Conservation (phyloP, 2,113 vertebrate genomes). For the Amazona vittata region DNA sequence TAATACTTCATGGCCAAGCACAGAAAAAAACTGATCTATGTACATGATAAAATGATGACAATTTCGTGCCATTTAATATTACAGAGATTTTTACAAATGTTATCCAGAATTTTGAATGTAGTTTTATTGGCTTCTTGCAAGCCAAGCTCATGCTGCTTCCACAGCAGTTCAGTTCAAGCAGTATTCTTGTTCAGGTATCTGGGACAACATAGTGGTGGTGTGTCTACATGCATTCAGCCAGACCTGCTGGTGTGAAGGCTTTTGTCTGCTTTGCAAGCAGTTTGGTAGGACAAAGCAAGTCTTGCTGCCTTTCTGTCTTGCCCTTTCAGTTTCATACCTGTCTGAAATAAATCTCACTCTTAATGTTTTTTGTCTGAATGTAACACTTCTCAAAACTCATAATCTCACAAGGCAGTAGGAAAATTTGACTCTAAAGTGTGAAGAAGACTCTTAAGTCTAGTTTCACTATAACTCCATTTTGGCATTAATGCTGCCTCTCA, state of each 20-base stretch:
- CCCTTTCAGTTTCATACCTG: not conserved
- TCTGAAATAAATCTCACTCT: not conserved
- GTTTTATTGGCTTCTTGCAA: not conserved
- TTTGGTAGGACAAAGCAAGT: not conserved
- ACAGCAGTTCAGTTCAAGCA: not conserved
- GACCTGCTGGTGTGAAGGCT: not conserved
- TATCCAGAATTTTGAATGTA: not conserved
- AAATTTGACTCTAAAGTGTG: not conserved
- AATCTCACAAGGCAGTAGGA: not conserved
- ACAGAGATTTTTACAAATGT: not conserved
- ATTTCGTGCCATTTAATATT: not conserved
- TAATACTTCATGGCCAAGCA: not conserved
- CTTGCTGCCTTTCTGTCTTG: not conserved
- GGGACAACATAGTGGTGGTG: accelerated
- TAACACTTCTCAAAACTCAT: not conserved
- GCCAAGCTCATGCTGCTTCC: not conserved
- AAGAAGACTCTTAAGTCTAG: not conserved
- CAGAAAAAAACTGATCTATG: not conserved
- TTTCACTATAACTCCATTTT: not conserved
- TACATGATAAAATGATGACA: not conserved
- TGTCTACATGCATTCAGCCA: not conserved
- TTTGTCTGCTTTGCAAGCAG: not conserved
- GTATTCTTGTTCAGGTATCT: not conserved
- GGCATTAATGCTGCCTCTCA: not conserved
- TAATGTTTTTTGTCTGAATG: not conserved